Evolutionary conservation across 2,888 invertebrate genomes (phyloP), one percentile per base, ranked within the genome.

Genomic region (Emmelina monodactyla): DNA sequence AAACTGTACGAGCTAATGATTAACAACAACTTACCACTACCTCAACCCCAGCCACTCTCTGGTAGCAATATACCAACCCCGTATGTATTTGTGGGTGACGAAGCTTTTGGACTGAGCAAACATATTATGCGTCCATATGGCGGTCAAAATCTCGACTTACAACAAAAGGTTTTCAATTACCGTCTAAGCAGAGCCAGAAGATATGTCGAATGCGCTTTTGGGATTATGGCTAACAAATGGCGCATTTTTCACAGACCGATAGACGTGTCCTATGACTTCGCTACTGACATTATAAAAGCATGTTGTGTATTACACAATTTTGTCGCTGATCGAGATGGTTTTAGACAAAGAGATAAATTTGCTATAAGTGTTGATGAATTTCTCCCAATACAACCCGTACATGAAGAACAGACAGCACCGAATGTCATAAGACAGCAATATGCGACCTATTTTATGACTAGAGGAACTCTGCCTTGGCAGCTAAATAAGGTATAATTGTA

Each of bases 51-150:
- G n/a, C n/a, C n/a, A n/a, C 11, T 37, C 25, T 28, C 34, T 16
- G 11, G 25, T 13, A 32, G 15, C 16, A 37, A 34, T 31, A n/a
- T n/a, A n/a, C 19, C 19, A n/a, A n/a, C n/a, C n/a, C n/a, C n/a
- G 6, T 44, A 36, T 28, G 34, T 42, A 22, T 42, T 44, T 33
- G 37, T 43, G 2, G 43, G 14, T 14, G 36, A 34, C 19, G 34
- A 32, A 28, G 36, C 35, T 13, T 30, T 34, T 19, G 22, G 16
- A 13, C 2, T 13, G 9, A 19, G 16, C n/a, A 22, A 16, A 12
- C 12, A 34, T n/a, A 22, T 35, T 15, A 12, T 38, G 14, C 19
- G 28, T 16, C 31, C 19, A 39, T 41, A 25, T 38, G 35, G 28
- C 33, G 42, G 39, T 9, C 32, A 43, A 28, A 28, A 40, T 16